These are phyloP conservation scores for Lasioglossum marginatum DNA, from an alignment of 2,888 invertebrate species.

Conservation along the genomic window DNA sequence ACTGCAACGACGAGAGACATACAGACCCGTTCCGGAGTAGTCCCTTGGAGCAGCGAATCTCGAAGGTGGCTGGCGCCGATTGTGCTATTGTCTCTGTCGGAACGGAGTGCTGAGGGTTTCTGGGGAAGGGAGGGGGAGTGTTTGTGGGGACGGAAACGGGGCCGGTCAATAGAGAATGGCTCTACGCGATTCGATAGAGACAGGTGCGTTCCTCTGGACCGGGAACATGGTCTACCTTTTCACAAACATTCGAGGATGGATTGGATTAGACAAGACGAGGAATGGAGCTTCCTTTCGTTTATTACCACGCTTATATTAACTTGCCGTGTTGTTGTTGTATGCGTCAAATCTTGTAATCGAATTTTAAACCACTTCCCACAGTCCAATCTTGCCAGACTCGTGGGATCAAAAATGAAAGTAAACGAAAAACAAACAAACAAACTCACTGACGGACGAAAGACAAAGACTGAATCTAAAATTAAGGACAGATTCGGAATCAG, in stretches of 20 bases:
- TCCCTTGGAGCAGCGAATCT: background rate
- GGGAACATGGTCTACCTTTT: background rate
- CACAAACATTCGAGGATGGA: background rate
- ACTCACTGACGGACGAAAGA: no score
- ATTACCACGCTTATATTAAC: no score
- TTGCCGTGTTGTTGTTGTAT: no score
- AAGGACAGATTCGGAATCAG: no score
- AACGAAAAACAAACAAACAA: no score
- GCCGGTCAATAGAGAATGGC: constrained; percentile 1
- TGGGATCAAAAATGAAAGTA: no score
- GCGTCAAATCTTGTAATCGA: no score
- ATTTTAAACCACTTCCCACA: no score
- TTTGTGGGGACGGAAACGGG: background rate
- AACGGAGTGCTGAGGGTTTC: background rate
- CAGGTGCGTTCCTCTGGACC: background rate
- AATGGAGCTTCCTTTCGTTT: background rate
- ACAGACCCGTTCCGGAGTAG: background rate
- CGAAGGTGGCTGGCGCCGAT: background rate
- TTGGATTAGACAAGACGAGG: background rate
- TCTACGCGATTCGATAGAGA: background rate
- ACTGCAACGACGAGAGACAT: constrained; percentile 39
- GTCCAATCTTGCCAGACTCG: no score
- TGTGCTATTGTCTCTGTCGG: constrained; percentile 1
- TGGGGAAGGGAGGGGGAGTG: background rate
- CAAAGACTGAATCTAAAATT: no score